Evolutionary conservation across 2,797 vertebrate species (phyloP).

Genomic region (Lacerta viridis): DNA sequence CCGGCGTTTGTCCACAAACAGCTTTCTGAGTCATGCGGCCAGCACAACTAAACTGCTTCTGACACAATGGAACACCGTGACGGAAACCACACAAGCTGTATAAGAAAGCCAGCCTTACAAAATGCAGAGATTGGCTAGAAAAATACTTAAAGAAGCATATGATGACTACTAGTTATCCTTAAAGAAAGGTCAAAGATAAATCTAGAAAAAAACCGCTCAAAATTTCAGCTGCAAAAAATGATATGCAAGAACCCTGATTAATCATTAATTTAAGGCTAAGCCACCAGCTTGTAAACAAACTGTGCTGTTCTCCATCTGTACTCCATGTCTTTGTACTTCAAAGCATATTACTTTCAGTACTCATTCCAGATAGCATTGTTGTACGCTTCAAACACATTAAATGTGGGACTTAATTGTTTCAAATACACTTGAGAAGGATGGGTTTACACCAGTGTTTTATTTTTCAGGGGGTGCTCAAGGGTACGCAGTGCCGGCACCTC

Average conservation of each 20-base stretch:
- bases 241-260: not conserved
- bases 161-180: not conserved
- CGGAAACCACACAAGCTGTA: no score
- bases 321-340: not conserved
- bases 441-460: not conserved
- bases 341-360: not conserved
- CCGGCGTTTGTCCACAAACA: no score
- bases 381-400: not conserved
- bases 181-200: not conserved
- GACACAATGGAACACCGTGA: no score
- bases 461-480: no score
- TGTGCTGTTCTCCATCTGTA: not conserved
- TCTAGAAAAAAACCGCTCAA: not conserved
- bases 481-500: no score
- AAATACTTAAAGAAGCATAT: not conserved
- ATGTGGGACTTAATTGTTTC: not conserved
- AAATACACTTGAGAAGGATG: not conserved
- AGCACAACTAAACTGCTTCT: no score
- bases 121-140: not conserved
- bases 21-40: no score
- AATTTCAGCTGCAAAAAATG: not conserved
- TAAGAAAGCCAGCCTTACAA: not conserved
- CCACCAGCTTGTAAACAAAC: not conserved
- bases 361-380: not conserved
- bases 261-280: constrained; percentile 24